Evolutionary conservation across 2,113 vertebrate species (phyloP).

Genomic region (Lathamus discolor): DNA sequence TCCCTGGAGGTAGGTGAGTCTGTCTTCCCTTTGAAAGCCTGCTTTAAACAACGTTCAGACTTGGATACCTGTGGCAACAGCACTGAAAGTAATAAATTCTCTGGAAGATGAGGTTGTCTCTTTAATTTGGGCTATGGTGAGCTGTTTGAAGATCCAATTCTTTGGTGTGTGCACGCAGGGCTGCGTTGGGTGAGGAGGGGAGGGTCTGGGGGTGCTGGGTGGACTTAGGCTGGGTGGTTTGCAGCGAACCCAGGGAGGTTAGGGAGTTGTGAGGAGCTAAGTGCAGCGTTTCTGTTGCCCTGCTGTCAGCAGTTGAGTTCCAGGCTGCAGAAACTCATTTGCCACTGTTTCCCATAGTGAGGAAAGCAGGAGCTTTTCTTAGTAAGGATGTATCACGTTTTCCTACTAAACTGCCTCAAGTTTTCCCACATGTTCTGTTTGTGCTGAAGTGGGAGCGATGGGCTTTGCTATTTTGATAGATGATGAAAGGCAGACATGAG

Average conservation of each 20-base stretch:
- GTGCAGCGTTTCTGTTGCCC: not conserved
- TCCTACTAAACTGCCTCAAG: not conserved
- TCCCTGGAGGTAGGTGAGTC: slow-evolving; percentile 43
- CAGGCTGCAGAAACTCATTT: not conserved
- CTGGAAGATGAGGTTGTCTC: slow-evolving; percentile 1
- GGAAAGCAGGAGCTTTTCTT: slow-evolving; percentile 56
- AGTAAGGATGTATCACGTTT: slow-evolving; percentile 46
- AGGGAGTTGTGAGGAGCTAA: not conserved
- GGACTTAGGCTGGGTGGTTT: not conserved
- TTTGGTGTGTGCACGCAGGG: not conserved
- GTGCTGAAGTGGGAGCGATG: slow-evolving; percentile 23
- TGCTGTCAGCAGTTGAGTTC: not conserved
- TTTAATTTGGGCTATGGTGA: slow-evolving; percentile 29
- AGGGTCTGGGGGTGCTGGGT: not conserved
- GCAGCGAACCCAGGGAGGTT: not conserved
- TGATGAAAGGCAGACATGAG: slow-evolving; percentile 48
- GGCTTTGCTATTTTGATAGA: slow-evolving; percentile 50
- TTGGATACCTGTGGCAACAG: slow-evolving; percentile 57
- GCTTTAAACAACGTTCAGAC: slow-evolving; percentile 19
- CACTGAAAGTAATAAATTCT: slow-evolving; percentile 50
- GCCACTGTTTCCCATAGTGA: not conserved
- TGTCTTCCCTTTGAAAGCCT: slow-evolving; percentile 43
- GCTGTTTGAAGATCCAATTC: slow-evolving; percentile 41
- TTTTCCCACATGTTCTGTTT: slow-evolving; percentile 59
- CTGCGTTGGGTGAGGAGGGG: not conserved